Base-by-base conservation (phyloP, 2,113 vertebrate species). In the Nibea albiflora region DNA sequence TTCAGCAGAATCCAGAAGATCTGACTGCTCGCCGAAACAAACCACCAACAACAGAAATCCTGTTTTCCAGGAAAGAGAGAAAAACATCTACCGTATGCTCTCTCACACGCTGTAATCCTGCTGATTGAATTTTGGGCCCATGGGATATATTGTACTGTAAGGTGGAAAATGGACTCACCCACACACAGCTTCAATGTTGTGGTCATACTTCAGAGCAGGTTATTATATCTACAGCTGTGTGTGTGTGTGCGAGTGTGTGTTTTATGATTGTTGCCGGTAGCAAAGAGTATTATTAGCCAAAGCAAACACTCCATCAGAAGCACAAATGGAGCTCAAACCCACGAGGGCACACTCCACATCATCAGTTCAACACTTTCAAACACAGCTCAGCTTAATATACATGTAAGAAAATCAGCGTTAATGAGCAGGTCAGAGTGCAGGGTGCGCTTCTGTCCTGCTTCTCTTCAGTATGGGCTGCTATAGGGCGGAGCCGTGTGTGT, bases 91-190 rank as follows among this genome's bases (percentile, higher is more conserved):
- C 49, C 76, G 14, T 24, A 31, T 44, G 62, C 50, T 80, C 20
- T 39, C 63, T 65, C 19, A 35, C 35, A 35, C 1, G 0, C n/a
- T 84, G 62, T 74, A 47, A 88, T 49, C 61, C 73, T 56, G 63
- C 68, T 80, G 81, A 93, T 88, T 89, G 84, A 64, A 86, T 81
- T 89, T 62, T 16, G 44, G 50, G 57, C 83, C 80, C 62, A 2
- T 63, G 84, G 83, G 89, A 90, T 28, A 10, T 53, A 69, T 20
- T 54, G 28, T 56, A 46, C 35, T 6, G 57, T 76, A 81, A 83
- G 81, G 47, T 69, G 69, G 80, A 90, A 89, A 90, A 91, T 81
- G 70, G 80, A 86, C 79, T 86, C 42, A 1, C 11, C 4, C 39
- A 57, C 42, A 1, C 67, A 39, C 24, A 5, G 65, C 61, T 49